Base-by-base conservation (phyloP, 2,888 invertebrate genomes). In the Calliopum simillimum region DNA sequence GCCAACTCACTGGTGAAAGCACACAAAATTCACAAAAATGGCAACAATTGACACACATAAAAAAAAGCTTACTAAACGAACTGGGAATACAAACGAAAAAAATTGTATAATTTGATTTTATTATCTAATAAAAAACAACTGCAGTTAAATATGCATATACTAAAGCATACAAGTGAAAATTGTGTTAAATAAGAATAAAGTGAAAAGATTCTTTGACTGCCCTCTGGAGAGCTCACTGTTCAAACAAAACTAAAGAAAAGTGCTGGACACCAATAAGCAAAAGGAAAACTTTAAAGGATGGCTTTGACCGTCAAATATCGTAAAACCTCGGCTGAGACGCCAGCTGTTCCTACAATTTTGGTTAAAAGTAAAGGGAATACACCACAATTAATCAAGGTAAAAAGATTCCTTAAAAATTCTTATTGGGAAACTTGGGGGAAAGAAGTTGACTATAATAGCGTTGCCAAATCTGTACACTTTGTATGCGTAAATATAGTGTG, bases 221-320 rank as follows among this genome's bases (percentile, higher is more conserved):
- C n/a, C n/a, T n/a, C n/a, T n/a, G n/a, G n/a, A n/a, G n/a, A n/a
- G n/a, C n/a, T 33, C 33, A 8, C 33, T 33, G 33, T 33, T 33
- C 5, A 1, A 8, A 33, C 33, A 33, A 1, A 6, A 33, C 33
- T 33, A 33, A 33, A 33, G 5, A 33, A 33, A 33, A 33, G 46
- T 16, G 64, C 64, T 64, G 49, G 41, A 53, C 64, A 16, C 43
- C 47, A 33, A 51, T 21, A 43, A 13, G 25, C 19, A 16, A 11
- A 19, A 64, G 41, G 21, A 41, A 55, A 46, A 19, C 25, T 4
- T 12, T 44, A 68, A 19, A 13, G 23, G 44, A 82, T 82, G 82
- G 79, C 82, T 41, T 74, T 81, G 4, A 80, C 80, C 11, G 79
- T 80, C 0, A 81, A 81, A 71, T 81, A 78, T 74, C 76, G 76